phyloP scores from a whole-genome alignment of 2,888 invertebrate genomes.

The Himalopsyche anomala region DNA sequence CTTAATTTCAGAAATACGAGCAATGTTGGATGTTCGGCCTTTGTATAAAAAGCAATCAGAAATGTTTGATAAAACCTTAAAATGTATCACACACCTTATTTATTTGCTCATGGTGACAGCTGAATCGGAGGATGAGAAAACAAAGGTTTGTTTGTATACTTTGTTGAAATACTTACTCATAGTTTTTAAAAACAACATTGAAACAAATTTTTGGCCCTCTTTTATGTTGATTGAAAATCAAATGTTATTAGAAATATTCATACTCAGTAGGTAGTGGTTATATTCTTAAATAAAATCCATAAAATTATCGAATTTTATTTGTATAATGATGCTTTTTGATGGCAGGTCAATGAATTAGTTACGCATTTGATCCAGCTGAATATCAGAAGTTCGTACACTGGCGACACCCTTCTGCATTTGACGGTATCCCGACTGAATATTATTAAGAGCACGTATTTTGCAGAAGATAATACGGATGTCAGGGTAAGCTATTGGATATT shows the following conservation, averaged over 20 bases:
- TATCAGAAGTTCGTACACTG: constrained; percentile 82
- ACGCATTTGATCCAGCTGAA: constrained; percentile 79
- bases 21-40: constrained; percentile 78
- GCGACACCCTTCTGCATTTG: constrained; percentile 91
- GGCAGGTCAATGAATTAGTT: constrained; percentile 71
- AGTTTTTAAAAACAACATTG: not conserved
- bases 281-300: no score
- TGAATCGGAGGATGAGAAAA: constrained; percentile 74
- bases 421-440: constrained; percentile 87
- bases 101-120: constrained; percentile 82
- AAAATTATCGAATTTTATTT: no score
- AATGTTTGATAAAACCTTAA: constrained; percentile 87
- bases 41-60: constrained; percentile 87
- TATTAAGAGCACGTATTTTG: constrained; percentile 86
- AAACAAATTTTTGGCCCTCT: not conserved
- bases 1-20: constrained; percentile 72
- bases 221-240: not conserved
- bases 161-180: no score
- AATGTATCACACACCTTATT: constrained; percentile 87
- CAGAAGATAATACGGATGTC: constrained; percentile 79
- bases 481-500: constrained; percentile 68
- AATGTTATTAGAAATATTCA: no score
- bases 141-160: constrained; percentile 68
- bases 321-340: constrained; percentile 12
- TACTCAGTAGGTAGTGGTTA: no score